Evolutionary conservation across 2,113 vertebrate species (phyloP), one percentile per base, ranked within the genome.

Genomic region (Apus apus): DNA sequence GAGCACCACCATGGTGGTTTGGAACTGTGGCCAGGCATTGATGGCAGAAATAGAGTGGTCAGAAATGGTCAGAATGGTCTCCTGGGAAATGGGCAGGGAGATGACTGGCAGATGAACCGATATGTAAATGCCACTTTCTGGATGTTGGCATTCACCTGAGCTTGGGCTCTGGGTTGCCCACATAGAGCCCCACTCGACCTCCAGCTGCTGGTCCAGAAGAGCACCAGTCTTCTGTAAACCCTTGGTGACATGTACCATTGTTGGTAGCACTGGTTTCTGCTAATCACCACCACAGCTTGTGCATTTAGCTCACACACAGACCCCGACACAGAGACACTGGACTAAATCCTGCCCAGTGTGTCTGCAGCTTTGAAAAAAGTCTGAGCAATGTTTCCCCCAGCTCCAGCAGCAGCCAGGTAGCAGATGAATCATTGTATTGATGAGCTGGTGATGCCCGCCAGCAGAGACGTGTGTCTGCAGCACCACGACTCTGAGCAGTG

Each of bases 261-360:
- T 15, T 9, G 12, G n/a, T 30, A 50, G 36, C 40, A n/a, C 50
- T 29, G 30, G 9, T 22, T 46, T 26, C 67, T 89, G 36, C 64
- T 46, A 17, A 67, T 27, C 21, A n/a, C 27, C 2, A 2, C 72
- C 1, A 1, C 38, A 65, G 38, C 21, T 18, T 32, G 40, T 56
- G 32, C 30, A 15, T 71, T 45, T 86, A 51, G 3, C n/a, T 91
- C 2, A 4, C 43, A 22, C 0, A 0, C 9, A 62, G 27, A 88
- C 3, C 7, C 15, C 0, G 0, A 22, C 0, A 0, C 1, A 2
- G 30, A 89, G 15, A 77, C 46, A 54, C 13, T 1, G 4, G 19
- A 20, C 34, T 71, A 38, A 77, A 67, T 43, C 70, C 76, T 87
- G 30, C 25, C 38, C 51, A 32, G 25, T 0, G 0, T 11, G 34